Evolutionary conservation across 2,113 vertebrate species (phyloP).

Genomic region (Festucalex cinctus): DNA sequence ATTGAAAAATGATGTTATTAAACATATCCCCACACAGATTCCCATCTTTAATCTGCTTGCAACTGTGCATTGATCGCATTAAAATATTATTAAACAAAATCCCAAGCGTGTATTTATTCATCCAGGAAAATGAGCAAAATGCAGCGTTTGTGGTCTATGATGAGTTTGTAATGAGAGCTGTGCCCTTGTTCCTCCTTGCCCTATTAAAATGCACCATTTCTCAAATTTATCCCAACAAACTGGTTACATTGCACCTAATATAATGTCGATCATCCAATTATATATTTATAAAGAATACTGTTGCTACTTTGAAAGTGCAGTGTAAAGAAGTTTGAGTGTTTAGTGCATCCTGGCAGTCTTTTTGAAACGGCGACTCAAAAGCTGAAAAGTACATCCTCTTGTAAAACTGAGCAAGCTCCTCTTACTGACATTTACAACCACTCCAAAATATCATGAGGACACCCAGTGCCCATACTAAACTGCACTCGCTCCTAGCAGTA

Average conservation of each 20-base stretch:
- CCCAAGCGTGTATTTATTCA: not conserved
- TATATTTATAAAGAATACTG: not conserved
- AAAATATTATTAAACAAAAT: slow-evolving; percentile 1
- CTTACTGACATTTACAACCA: not conserved
- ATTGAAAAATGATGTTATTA: not conserved
- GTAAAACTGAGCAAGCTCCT: not conserved
- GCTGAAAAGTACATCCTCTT: not conserved
- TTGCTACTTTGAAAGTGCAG: not conserved
- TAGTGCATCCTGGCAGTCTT: not conserved
- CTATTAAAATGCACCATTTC: not conserved
- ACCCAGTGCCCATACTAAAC: not conserved
- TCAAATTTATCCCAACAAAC: not conserved
- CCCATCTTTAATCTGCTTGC: not conserved
- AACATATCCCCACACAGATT: not conserved
- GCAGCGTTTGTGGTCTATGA: not conserved
- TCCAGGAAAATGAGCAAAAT: not conserved
- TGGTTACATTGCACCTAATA: not conserved
- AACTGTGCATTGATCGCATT: not conserved
- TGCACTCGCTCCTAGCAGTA: not conserved
- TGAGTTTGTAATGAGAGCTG: slow-evolving; percentile 9
- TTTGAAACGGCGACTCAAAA: not conserved
- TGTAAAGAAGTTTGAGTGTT: not conserved
- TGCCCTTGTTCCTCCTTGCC: not conserved
- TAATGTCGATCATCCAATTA: not conserved
- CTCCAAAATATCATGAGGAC: slow-evolving; percentile 1